phyloP scores from a whole-genome alignment of 2,888 invertebrate species.

The Chaitophorus viminalis region DNA sequence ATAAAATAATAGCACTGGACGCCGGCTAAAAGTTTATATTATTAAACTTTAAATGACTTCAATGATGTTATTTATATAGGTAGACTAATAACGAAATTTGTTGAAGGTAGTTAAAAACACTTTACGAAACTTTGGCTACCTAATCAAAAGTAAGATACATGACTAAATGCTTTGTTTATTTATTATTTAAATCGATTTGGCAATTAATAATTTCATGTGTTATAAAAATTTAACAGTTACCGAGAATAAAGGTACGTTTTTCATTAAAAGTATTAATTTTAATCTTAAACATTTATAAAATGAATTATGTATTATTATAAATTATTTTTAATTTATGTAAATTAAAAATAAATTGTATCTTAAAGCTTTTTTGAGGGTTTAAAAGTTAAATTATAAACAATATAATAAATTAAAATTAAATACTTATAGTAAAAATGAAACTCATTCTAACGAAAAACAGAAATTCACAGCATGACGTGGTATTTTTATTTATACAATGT shows the following conservation, averaged over 20 bases:
- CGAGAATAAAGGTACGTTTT: neutral
- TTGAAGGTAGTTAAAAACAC: neutral
- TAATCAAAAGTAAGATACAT: neutral
- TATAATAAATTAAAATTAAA: neutral
- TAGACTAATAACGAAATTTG: neutral
- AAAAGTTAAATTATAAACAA: neutral
- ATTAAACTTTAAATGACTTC: neutral
- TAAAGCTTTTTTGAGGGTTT: neutral
- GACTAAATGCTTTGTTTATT: neutral
- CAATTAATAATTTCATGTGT: neutral
- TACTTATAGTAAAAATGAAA: neutral
- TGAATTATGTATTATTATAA: neutral
- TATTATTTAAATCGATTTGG: neutral
- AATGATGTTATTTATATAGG: neutral
- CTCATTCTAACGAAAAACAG: neutral
- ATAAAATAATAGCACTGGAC: neutral
- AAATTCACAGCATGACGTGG: too few relatives aligned
- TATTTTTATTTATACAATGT: too few relatives aligned
- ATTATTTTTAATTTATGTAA: constrained; percentile 32
- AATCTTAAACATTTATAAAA: neutral
- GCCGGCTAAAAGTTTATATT: neutral
- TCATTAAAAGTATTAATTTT: neutral
- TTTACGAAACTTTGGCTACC: neutral
- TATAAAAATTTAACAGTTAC: neutral
- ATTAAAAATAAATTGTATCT: neutral